Evolutionary conservation across 2,797 vertebrate species (phyloP).

Genomic region (Margarornis squamiger): DNA sequence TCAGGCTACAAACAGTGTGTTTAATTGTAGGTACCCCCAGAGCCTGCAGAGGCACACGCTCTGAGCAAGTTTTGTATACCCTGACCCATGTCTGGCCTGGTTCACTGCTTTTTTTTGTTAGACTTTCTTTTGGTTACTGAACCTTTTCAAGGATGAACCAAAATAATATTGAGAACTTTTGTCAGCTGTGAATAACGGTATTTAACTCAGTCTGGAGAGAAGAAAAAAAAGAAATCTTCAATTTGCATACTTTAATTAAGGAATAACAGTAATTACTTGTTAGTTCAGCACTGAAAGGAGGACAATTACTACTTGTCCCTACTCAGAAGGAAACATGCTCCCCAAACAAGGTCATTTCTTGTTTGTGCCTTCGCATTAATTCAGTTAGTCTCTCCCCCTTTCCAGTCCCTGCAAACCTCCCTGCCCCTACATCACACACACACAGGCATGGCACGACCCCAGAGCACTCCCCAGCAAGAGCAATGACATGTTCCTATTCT

Average conservation of each 20-base stretch:
- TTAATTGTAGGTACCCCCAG: neutral
- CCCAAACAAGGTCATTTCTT: slow-evolving; percentile 67
- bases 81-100: neutral
- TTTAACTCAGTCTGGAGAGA: neutral
- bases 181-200: slow-evolving; percentile 20
- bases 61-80: neutral
- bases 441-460: neutral
- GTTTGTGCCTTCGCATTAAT: slow-evolving; percentile 57
- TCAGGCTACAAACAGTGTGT: neutral
- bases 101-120: slow-evolving; percentile 41
- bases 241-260: slow-evolving; percentile 61
- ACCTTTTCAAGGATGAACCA: slow-evolving; percentile 13
- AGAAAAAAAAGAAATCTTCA: neutral
- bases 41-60: neutral
- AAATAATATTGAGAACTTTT: slow-evolving; percentile 47
- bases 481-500: neutral
- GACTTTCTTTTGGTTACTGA: neutral
- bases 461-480: neutral
- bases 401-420: neutral
- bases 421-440: neutral
- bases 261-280: slow-evolving; percentile 63
- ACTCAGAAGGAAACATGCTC: slow-evolving; percentile 49
- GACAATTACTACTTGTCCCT: slow-evolving; percentile 71
- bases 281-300: slow-evolving; percentile 57
- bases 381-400: slow-evolving; percentile 31